A percentile compares a stretch with the other conserved stretches of the same genome.
Evolutionary conservation across 2,113 vertebrate genomes (phyloP).

Genomic region (Phyllostomus discolor): DNA sequence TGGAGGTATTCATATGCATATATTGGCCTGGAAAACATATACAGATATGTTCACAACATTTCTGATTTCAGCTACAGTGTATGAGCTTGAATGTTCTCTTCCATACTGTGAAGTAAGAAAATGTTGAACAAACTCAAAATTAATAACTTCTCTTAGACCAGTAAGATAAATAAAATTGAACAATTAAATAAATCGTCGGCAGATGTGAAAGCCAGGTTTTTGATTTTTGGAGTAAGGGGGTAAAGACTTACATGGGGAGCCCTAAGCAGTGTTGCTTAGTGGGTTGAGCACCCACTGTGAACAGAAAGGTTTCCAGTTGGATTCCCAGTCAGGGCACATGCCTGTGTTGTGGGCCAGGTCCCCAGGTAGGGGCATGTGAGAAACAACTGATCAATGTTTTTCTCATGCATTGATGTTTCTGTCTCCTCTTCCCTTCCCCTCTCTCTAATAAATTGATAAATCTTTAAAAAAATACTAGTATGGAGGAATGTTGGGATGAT

Average conservation of each 20-base stretch:
- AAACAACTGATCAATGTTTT: too few relatives aligned
- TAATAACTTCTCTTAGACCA: not conserved
- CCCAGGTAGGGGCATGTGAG: too few relatives aligned
- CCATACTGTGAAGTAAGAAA: not conserved
- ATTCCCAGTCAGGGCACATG: too few relatives aligned
- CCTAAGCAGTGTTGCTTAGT: too few relatives aligned
- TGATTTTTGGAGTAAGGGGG: not conserved
- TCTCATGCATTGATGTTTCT: too few relatives aligned
- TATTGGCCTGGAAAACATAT: not conserved
- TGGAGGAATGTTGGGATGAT: not conserved
- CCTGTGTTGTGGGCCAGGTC: too few relatives aligned
- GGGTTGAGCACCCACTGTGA: too few relatives aligned
- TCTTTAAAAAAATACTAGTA: too few relatives aligned
- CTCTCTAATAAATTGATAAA: too few relatives aligned
- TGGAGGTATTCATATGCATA: not conserved
- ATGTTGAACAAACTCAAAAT: not conserved
- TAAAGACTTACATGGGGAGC: not conserved
- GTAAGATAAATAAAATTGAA: not conserved
- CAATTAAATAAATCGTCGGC: not conserved
- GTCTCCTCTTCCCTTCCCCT: too few relatives aligned
- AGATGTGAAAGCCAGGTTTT: not conserved
- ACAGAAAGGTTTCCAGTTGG: too few relatives aligned
- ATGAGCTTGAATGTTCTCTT: not conserved
- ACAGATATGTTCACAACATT: not conserved
- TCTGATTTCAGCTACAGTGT: not conserved